These are phyloP conservation scores for Casuarius casuarius DNA, from an alignment of 2,113 vertebrate genomes.

Conservation along the genomic window DNA sequence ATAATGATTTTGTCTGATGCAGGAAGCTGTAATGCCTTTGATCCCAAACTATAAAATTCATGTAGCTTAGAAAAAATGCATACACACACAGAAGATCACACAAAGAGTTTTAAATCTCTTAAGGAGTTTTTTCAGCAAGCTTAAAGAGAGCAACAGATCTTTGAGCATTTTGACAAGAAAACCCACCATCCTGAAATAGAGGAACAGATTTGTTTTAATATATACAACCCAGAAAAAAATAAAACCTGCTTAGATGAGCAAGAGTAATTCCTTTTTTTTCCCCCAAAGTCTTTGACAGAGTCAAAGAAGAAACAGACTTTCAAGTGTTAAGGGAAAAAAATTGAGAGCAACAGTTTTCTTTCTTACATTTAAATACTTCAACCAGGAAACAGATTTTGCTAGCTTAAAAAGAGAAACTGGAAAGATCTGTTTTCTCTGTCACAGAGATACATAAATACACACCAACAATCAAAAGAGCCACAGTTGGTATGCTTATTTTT, in stretches of 20 bases:
- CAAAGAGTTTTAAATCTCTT: background rate
- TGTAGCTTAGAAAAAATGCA: background rate
- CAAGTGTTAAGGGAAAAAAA: slow-evolving; percentile 63
- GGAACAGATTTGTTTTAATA: slow-evolving; percentile 78
- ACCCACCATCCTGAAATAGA: slow-evolving; percentile 55
- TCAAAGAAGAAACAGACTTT: slow-evolving; percentile 75
- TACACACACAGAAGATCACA: background rate
- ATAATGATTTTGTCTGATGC: background rate
- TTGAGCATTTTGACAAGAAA: slow-evolving; percentile 72
- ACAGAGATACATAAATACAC: background rate
- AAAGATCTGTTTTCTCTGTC: slow-evolving; percentile 60
- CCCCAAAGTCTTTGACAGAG: slow-evolving; percentile 61
- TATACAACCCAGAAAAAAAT: slow-evolving; percentile 33
- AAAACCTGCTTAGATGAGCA: slow-evolving; percentile 61
- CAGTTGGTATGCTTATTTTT: background rate
- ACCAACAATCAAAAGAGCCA: slow-evolving; percentile 44
- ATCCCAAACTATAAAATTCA: background rate
- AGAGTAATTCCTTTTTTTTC: slow-evolving; percentile 35
- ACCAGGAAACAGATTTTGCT: slow-evolving; percentile 66
- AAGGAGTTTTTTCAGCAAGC: background rate
- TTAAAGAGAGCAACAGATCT: slow-evolving; percentile 71
- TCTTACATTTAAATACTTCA: slow-evolving; percentile 55
- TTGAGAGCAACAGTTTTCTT: slow-evolving; percentile 65
- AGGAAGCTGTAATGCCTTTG: background rate
- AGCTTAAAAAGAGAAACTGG: slow-evolving; percentile 55